Evolutionary conservation across 2,797 vertebrate species (phyloP).

Genomic region (Gobionotothen gibberifrons): DNA sequence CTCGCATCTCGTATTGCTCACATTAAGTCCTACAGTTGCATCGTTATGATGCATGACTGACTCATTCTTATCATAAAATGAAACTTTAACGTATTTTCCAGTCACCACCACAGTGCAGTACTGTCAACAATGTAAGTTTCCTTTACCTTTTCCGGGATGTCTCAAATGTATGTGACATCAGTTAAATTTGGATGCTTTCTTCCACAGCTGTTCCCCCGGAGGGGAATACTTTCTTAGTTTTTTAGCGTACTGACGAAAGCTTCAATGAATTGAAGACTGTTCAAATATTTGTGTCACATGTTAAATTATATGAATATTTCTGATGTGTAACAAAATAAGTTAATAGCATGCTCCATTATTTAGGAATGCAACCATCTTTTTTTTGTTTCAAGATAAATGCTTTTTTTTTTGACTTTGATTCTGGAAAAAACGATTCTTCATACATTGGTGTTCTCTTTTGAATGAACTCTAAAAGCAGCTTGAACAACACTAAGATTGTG

Average conservation of each 20-base stretch:
- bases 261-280: not conserved
- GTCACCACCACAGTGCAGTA: no score
- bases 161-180: not conserved
- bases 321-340: no score
- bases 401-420: no score
- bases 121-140: constrained; percentile 2
- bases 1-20: constrained; percentile 1
- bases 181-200: constrained; percentile 2
- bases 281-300: not conserved
- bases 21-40: not conserved
- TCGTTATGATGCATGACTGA: not conserved
- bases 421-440: no score
- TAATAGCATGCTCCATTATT: not conserved
- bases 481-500: no score
- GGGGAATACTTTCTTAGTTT: not conserved
- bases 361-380: not conserved
- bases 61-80: not conserved
- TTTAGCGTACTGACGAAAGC: not conserved
- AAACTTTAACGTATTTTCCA: not conserved
- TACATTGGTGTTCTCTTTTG: no score
- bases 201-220: constrained; percentile 5
- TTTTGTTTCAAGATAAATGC: no score
- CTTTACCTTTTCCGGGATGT: not conserved
- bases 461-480: no score
- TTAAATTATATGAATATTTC: not conserved